These are phyloP conservation scores for Turritopsis dohrnii DNA, from an alignment of 30 jellyfish, hydroid and myxozoan species.

Conservation along the genomic window DNA sequence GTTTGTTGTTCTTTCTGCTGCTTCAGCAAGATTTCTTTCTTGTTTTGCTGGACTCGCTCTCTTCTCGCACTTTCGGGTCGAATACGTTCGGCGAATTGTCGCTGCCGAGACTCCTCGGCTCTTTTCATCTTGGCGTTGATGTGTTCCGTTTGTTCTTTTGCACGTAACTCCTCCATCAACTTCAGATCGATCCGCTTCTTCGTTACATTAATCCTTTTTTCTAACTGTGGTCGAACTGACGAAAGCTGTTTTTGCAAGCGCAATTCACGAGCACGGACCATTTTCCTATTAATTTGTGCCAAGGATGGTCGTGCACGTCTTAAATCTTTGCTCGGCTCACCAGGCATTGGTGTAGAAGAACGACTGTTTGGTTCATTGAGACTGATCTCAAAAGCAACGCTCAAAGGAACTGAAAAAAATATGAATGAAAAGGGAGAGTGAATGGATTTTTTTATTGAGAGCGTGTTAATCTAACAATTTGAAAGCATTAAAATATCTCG, in stretches of 20 bases:
- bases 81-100: not conserved
- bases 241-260: not conserved
- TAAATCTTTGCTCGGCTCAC: not conserved
- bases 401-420: not conserved
- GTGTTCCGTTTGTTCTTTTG: not conserved
- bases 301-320: not conserved
- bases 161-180: not conserved
- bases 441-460: not conserved
- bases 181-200: not conserved
- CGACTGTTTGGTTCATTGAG: not conserved
- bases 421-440: too few species aligned
- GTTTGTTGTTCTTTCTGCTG: not conserved
- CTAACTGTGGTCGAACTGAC: not conserved
- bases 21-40: not conserved
- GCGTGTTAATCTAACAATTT: not conserved
- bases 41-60: not conserved
- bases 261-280: not conserved
- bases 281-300: not conserved
- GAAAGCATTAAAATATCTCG: not conserved
- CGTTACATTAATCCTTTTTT: not conserved
- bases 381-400: not conserved
- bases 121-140: not conserved
- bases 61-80: not conserved
- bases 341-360: not conserved
- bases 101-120: not conserved